These are phyloP conservation scores for Notospermus geniculatus DNA, from an alignment of 1,140 invertebrate genomes.

Conservation along the genomic window DNA sequence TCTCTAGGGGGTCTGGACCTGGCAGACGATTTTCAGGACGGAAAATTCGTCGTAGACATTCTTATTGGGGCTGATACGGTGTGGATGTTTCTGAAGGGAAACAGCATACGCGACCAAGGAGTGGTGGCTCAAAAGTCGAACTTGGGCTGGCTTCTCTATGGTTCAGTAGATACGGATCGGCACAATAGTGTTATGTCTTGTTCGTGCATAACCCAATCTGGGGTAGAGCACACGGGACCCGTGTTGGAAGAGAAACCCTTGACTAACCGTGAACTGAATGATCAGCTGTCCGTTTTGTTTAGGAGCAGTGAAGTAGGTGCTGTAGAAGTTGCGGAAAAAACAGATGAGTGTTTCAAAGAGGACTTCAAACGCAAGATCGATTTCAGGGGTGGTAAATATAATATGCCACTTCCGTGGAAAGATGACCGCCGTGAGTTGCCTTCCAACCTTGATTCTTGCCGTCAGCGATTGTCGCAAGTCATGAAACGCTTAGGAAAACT, in stretches of 20 bases:
- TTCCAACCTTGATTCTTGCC: neutral
- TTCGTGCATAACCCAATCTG: neutral
- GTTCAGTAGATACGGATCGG: neutral
- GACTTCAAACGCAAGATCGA: neutral
- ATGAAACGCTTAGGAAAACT: neutral
- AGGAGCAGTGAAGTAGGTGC: neutral
- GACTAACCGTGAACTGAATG: neutral
- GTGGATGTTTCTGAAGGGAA: neutral
- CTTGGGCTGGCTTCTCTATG: neutral
- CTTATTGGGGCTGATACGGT: neutral
- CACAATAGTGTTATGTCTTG: neutral
- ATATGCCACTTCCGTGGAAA: constrained; percentile 1
- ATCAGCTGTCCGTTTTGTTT: neutral
- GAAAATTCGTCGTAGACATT: neutral
- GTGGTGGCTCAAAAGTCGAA: neutral
- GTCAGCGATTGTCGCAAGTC: neutral
- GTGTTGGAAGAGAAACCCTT: no score
- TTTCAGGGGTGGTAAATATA: neutral
- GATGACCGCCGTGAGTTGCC: neutral
- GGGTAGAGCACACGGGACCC: no score
- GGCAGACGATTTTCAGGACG: neutral
- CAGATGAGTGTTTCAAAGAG: neutral
- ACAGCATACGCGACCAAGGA: neutral
- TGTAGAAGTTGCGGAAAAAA: neutral
- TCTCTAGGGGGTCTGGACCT: neutral